Percentiles rank a stretch among this genome's conserved stretches.
These are phyloP conservation scores for Leptinotarsa lineolata DNA, from an alignment of 1,140 invertebrate species.

Conservation along the genomic window DNA sequence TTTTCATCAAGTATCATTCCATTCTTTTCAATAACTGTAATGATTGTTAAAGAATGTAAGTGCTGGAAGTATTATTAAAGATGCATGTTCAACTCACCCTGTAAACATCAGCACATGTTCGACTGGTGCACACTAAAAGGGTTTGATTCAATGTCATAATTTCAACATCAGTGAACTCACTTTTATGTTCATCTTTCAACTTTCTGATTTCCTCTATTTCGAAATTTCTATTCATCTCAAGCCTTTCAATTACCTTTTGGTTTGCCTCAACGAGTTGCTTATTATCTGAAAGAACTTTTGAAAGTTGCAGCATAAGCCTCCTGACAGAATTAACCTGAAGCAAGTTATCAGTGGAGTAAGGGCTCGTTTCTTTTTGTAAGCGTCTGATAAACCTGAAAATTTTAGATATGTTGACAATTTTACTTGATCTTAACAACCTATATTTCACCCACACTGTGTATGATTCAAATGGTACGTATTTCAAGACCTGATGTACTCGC, in stretches of 20 bases:
- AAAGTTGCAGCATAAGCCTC: slow-evolving; percentile 37
- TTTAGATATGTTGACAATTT: no score
- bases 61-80: slow-evolving; percentile 22
- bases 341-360: slow-evolving; percentile 40
- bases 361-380: slow-evolving; percentile 5
- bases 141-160: slow-evolving; percentile 44
- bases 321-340: slow-evolving; percentile 44
- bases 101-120: slow-evolving; percentile 44
- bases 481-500: no score
- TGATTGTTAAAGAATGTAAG: no score
- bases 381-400: slow-evolving; percentile 1
- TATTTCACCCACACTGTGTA: no score
- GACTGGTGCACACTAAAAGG: slow-evolving; percentile 48
- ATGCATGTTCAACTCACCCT: slow-evolving; percentile 38
- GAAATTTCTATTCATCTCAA: background rate
- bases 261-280: slow-evolving; percentile 44
- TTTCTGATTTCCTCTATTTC: slow-evolving; percentile 31
- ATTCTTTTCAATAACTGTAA: no score
- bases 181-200: slow-evolving; percentile 46
- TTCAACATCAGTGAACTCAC: slow-evolving; percentile 45
- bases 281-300: slow-evolving; percentile 45
- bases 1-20: no score
- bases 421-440: no score
- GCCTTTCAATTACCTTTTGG: slow-evolving; percentile 30
- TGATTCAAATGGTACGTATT: no score